Evolutionary conservation across 2,113 vertebrate species (phyloP).

Genomic region (Phalacrocorax aristotelis): DNA sequence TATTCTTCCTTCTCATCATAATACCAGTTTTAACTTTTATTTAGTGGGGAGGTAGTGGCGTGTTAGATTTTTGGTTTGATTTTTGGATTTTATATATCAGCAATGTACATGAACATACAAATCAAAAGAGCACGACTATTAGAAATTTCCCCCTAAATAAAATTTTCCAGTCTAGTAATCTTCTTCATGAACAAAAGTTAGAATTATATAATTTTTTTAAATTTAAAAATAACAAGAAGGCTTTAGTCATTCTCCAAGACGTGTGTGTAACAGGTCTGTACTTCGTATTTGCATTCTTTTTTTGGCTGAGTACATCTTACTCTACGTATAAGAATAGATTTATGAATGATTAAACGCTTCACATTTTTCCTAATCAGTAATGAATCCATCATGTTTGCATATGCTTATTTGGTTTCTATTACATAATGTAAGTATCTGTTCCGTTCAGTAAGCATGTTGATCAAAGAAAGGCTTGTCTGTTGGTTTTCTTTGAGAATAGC

Average conservation of each 20-base stretch:
- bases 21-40: background rate
- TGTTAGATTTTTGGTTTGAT: background rate
- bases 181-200: background rate
- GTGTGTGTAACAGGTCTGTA: background rate
- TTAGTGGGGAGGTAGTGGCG: background rate
- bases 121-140: background rate
- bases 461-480: constrained; percentile 28
- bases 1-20: background rate
- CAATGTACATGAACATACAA: background rate
- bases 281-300: background rate
- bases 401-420: constrained; percentile 18
- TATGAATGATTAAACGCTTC: constrained; percentile 30
- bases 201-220: background rate
- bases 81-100: background rate
- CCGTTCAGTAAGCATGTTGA: background rate
- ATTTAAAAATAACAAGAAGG: background rate
- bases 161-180: background rate
- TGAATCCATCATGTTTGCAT: constrained; percentile 26
- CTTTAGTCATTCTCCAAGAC: background rate
- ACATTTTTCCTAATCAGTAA: constrained; percentile 32
- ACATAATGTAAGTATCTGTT: constrained; percentile 23
- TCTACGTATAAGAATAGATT: background rate
- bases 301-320: background rate
- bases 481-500: background rate
- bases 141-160: background rate